Conservation (phyloP, 2,797 vertebrate species). For the Aselliscus stoliczkanus region DNA sequence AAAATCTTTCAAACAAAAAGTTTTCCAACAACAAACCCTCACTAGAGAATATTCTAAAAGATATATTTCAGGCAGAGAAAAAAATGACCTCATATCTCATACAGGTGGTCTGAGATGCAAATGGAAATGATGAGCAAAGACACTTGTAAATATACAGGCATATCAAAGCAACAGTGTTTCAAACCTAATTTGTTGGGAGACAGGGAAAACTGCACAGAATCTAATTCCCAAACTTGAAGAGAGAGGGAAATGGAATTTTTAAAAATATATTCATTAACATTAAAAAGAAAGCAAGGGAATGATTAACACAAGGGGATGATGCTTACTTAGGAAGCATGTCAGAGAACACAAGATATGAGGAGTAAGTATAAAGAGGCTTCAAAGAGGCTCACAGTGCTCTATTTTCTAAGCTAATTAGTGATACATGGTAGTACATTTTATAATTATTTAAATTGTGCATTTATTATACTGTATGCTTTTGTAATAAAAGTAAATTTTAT, state of each 20-base stretch:
- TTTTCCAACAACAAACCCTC: neutral
- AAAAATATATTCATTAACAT: neutral
- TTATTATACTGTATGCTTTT: neutral
- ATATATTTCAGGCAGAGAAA: neutral
- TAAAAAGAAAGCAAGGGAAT: neutral
- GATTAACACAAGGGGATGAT: neutral
- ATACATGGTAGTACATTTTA: neutral
- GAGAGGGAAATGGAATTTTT: neutral
- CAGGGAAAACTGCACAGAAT: neutral
- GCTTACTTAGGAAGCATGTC: neutral
- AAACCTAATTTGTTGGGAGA: neutral
- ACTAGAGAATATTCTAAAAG: neutral
- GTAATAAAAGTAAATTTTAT: neutral
- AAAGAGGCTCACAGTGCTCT: neutral
- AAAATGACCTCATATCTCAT: neutral
- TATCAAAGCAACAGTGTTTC: neutral
- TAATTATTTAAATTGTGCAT: neutral
- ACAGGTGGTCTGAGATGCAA: neutral
- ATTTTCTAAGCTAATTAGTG: neutral
- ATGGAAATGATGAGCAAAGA: neutral
- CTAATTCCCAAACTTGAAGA: neutral
- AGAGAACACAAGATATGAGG: neutral
- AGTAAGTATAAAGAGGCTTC: neutral
- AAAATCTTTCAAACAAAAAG: neutral
- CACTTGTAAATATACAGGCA: neutral